A percentile compares a stretch with the other conserved stretches of the same genome.
Conservation (phyloP, 2,113 vertebrate species). For the Telmatochromis sp. region DNA sequence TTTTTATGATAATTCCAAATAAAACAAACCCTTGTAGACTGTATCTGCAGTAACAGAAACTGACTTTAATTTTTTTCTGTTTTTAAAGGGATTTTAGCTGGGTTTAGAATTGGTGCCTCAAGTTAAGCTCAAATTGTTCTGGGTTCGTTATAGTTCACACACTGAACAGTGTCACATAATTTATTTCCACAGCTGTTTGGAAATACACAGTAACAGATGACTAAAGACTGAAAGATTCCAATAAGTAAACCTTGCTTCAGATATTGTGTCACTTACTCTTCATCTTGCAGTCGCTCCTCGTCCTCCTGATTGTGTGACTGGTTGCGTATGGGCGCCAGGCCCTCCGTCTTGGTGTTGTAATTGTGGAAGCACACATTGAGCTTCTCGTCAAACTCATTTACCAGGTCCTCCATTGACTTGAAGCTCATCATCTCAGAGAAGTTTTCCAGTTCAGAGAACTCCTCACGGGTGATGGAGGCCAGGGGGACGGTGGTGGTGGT, state of each 20-base stretch:
- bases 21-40: neutral
- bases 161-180: accelerated
- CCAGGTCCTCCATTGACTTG: conserved; percentile 94
- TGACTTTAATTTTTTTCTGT: neutral
- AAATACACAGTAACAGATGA: neutral
- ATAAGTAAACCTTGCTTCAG: neutral
- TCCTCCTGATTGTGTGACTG: conserved; percentile 83
- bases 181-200: neutral
- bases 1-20: accelerated
- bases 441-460: conserved; percentile 91
- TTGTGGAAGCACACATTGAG: conserved; percentile 93
- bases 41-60: neutral
- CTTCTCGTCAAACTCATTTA: conserved; percentile 92
- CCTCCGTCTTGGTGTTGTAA: conserved; percentile 90
- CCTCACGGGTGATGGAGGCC: conserved; percentile 76
- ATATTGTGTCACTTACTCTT: conserved; percentile 78
- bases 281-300: conserved; percentile 84
- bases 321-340: conserved; percentile 83
- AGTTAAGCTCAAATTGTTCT: neutral
- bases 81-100: neutral
- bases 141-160: accelerated
- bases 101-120: neutral
- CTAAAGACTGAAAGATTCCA: neutral
- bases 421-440: conserved; percentile 95
- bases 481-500: conserved; percentile 52